Evolutionary conservation across 53 echinoderm and acorn worm genomes (phyloP).

Genomic region (Arbacia lixula): DNA sequence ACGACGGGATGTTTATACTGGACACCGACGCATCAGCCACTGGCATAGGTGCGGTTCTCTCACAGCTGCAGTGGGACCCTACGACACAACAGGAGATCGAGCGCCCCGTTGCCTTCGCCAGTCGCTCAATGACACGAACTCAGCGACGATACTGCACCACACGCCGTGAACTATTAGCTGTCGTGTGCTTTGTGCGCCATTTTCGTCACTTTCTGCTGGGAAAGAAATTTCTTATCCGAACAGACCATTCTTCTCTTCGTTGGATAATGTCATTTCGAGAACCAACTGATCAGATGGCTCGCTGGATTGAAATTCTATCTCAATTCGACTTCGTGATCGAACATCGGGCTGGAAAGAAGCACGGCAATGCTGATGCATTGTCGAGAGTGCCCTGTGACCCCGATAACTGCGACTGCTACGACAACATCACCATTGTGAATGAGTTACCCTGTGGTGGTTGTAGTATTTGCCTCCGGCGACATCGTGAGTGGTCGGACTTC

Average conservation of each 20-base stretch:
- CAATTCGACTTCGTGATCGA: conserved; percentile 71
- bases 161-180: conserved; percentile 61
- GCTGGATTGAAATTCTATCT: conserved; percentile 74
- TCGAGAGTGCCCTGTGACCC: conserved; percentile 61
- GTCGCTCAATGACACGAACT: conserved; percentile 55
- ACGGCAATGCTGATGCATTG: conserved; percentile 73
- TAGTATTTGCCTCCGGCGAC: neutral
- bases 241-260: conserved; percentile 50
- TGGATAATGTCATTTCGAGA: conserved; percentile 63
- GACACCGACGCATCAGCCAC: conserved; percentile 68
- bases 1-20: no score
- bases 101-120: conserved; percentile 66
- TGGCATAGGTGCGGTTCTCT: conserved; percentile 61
- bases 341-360: conserved; percentile 62
- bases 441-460: conserved; percentile 68
- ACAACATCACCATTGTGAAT: conserved; percentile 22
- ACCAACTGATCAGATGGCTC: conserved; percentile 61
- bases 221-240: conserved; percentile 54
- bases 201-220: conserved; percentile 72
- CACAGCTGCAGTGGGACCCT: conserved; percentile 69
- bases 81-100: conserved; percentile 59
- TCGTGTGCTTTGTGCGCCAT: conserved; percentile 58
- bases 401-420: conserved; percentile 58
- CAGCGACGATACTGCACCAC: conserved; percentile 71
- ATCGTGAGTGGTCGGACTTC: conserved; percentile 44